Base-by-base conservation (phyloP, 2,888 invertebrate genomes). In the Sphinx pinastri region DNA sequence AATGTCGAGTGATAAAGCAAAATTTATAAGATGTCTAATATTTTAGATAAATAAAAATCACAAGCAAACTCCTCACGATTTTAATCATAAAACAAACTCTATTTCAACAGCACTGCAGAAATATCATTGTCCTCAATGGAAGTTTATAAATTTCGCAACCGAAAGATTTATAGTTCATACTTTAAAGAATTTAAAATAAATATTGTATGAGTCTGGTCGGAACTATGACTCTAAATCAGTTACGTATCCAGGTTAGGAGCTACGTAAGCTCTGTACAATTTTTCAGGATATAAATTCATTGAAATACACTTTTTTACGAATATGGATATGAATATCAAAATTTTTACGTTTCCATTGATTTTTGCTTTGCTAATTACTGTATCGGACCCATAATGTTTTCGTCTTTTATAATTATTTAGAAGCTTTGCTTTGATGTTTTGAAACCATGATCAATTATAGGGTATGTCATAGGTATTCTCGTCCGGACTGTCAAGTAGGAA, bases 141-240 rank as follows among this genome's bases (percentile, higher is more conserved):
- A 63, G 63, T 63, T 63, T 63, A 49, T 63, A 47, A 63, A 63
- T 49, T 63, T 63, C 63, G 13, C 63, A 63, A 63, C 47, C 19
- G 63, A 63, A 63, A 49, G 63, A 63, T 63, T 63, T 63, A 63
- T 63, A 63, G 63, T 63, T 49, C 49, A 63, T 63, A 63, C 63
- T 63, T 63, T 63, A 49, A 63, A 16, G 63, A 63, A 63, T 63
- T 49, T 63, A 49, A 49, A 63, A 63, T 63, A 63, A 49, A 63
- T 63, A 63, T 49, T 63, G 47, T 63, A 49, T 49, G 49, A 63
- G 63, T 63, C 63, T 63, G 19, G 49, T 63, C 19, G 63, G 47
- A 63, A 63, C 49, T 63, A 47, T 19, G 63, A 49, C 63, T 49
- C 19, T 49, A 63, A 63, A 63, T 63, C 47, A 63, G 63, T 19